Evolutionary conservation across 2,113 vertebrate species (phyloP).

Genomic region (Tupaia tana): DNA sequence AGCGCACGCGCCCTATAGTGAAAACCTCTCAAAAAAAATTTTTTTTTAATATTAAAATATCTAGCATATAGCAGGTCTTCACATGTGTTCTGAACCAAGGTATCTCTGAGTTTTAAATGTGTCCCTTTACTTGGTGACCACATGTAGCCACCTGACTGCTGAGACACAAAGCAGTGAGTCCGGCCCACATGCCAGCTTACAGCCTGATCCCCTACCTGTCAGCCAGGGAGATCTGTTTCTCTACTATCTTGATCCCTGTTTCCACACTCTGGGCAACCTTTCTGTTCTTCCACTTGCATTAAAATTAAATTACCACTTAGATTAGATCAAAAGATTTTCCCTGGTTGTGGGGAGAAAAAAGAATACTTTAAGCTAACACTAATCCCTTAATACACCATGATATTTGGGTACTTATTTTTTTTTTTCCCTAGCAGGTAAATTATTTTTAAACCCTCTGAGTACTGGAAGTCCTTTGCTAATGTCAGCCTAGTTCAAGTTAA

Average conservation of each 20-base stretch:
- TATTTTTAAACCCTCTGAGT: slow-evolving; percentile 54
- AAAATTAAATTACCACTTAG: slow-evolving; percentile 70
- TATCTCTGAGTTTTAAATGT: background rate
- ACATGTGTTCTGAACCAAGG: background rate
- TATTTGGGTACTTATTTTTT: slow-evolving; percentile 59
- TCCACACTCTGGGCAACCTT: background rate
- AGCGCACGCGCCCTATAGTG: too few species aligned
- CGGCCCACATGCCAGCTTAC: background rate
- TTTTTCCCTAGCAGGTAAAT: slow-evolving; percentile 12
- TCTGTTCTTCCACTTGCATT: slow-evolving; percentile 23
- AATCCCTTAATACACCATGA: slow-evolving; percentile 56
- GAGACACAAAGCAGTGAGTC: background rate
- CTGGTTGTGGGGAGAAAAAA: slow-evolving; percentile 27
- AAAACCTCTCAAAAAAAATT: too few species aligned
- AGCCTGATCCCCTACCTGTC: background rate
- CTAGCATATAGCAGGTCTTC: background rate
- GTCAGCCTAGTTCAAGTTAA: slow-evolving; percentile 37
- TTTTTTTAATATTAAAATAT: background rate
- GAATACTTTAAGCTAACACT: slow-evolving; percentile 39
- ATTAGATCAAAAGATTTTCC: slow-evolving; percentile 55
- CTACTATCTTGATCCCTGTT: background rate
- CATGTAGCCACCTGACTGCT: background rate
- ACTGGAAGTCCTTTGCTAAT: slow-evolving; percentile 61
- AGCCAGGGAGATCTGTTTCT: background rate
- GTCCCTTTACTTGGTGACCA: background rate